phyloP scores from a whole-genome alignment of 2,797 vertebrate genomes.

The Sebastes matsubarae region DNA sequence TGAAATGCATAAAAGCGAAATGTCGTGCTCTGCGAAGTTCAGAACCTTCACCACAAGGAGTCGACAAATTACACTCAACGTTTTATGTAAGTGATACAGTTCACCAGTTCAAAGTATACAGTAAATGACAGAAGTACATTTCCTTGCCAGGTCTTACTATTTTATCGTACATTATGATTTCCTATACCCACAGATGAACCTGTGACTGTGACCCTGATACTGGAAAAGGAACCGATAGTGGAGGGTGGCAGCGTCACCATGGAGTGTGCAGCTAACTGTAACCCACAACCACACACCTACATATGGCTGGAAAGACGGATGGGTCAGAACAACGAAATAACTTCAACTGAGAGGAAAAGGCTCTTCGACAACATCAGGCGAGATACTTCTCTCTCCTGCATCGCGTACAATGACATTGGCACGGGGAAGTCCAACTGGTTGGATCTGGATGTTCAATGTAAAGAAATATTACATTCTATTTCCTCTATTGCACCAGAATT shows the following conservation, averaged over 20 bases:
- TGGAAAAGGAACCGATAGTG: not conserved
- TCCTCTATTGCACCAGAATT: not conserved
- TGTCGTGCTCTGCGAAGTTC: constrained; percentile 31
- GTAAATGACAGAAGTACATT: not conserved
- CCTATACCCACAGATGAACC: constrained; percentile 28
- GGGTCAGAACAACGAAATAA: not conserved
- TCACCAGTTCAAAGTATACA: not conserved
- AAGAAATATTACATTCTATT: not conserved
- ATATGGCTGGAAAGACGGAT: constrained; percentile 24
- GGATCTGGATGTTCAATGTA: constrained; percentile 44
- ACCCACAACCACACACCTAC: constrained; percentile 21
- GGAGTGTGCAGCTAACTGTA: constrained; percentile 21
- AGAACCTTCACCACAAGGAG: not conserved
- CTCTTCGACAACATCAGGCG: not conserved
- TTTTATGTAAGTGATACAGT: constrained; percentile 32
- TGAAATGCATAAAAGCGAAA: constrained; percentile 24
- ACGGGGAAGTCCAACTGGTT: constrained; percentile 17
- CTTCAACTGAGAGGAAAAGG: constrained; percentile 1
- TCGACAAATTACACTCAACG: constrained; percentile 1
- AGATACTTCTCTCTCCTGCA: constrained; percentile 27
- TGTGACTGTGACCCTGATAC: constrained; percentile 9
- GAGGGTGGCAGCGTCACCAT: not conserved
- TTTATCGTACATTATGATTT: not conserved
- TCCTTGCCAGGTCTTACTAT: not conserved
- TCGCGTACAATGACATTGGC: constrained; percentile 23